Base-by-base conservation (phyloP, 2,113 vertebrate species). In the Tyrannus savana region DNA sequence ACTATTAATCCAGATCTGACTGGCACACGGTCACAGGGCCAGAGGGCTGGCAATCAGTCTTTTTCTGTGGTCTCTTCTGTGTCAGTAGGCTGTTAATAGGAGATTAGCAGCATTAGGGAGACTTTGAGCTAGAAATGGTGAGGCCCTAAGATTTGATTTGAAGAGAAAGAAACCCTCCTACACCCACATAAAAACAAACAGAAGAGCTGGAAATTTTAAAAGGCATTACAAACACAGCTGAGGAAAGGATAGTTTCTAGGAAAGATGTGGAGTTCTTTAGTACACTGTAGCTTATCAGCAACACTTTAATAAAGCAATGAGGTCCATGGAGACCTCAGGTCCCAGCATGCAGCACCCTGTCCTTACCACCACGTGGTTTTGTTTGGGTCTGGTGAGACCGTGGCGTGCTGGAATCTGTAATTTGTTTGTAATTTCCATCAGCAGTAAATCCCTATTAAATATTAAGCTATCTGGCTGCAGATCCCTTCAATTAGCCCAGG, bases 1-100 rank as follows among this genome's bases (percentile, higher is more conserved):
- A 23, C 80, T 28, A 60, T 95, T 96, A 96, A 97, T 97, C 97
- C 96, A 95, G 92, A 84, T 96, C 92, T 92, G 96, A 95, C 67
- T 50, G 42, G 73, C 71, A 64, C 79, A 58, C 46, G 55, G 96
- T 96, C 95, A 96, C 82, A 95, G 91, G 93, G 95, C 76, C 92
- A 96, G 64, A 69, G 90, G 63, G 76, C 92, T 91, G 91, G 82
- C 92, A 84, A 33, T 79, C 91, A 91, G 72, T 66, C 86, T 92
- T 89, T 90, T 86, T 66, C 90, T 93, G 93, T 72, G 39, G 93
- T 87, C 73, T 95, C 91, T 96, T 96, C 90, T 96, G 58, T 75
- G 87, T 95, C 94, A 91, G 92, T 93, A 97, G 93, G 91, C 73
- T 96, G 89, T 91, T 95, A 93, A 95, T 88, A 95, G 46, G 84